phyloP scores from a whole-genome alignment of 1,140 invertebrate genomes.

The Trichomalopsis sarcophagae region DNA sequence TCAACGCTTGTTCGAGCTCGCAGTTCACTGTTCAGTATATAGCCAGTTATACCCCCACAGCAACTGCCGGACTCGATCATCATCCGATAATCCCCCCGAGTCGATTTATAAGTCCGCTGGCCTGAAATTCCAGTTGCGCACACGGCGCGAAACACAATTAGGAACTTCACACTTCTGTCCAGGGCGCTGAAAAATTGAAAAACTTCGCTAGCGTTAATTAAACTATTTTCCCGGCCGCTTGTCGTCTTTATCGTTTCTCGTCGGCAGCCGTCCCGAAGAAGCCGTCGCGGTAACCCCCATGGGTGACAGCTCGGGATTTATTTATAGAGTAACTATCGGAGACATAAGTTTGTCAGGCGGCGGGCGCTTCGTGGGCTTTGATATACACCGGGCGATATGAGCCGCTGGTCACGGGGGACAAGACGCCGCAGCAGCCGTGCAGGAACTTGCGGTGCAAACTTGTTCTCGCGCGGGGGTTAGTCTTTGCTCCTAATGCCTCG shows the following conservation, averaged over 20 bases:
- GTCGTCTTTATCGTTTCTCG: not conserved
- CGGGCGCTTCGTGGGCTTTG: constrained; percentile 52
- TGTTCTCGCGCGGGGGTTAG: constrained; percentile 14
- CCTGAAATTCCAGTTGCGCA: not conserved
- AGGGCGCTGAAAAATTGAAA: not conserved
- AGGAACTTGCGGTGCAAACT: constrained; percentile 60
- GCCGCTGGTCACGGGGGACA: constrained; percentile 62
- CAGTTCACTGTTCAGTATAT: too few relatives aligned
- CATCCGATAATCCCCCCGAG: constrained; percentile 13
- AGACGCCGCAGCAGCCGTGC: not conserved
- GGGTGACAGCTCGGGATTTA: constrained; percentile 60
- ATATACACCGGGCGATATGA: constrained; percentile 59
- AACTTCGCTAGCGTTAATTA: constrained; percentile 36
- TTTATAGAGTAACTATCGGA: constrained; percentile 66
- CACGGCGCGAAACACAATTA: not conserved
- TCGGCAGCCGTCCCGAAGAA: not conserved
- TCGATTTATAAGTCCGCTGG: not conserved
- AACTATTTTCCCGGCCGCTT: constrained; percentile 33
- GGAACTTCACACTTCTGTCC: constrained; percentile 14
- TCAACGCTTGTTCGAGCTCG: not conserved
- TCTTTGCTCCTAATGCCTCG: not conserved
- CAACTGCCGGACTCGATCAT: not conserved
- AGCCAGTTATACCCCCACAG: not conserved
- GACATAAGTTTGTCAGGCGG: constrained; percentile 68
- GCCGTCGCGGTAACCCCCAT: constrained; percentile 12